Percentiles rank a stretch among this genome's conserved stretches.
These are phyloP conservation scores for Ceratina japonica DNA, from an alignment of 1,140 invertebrate species.

Conservation along the genomic window DNA sequence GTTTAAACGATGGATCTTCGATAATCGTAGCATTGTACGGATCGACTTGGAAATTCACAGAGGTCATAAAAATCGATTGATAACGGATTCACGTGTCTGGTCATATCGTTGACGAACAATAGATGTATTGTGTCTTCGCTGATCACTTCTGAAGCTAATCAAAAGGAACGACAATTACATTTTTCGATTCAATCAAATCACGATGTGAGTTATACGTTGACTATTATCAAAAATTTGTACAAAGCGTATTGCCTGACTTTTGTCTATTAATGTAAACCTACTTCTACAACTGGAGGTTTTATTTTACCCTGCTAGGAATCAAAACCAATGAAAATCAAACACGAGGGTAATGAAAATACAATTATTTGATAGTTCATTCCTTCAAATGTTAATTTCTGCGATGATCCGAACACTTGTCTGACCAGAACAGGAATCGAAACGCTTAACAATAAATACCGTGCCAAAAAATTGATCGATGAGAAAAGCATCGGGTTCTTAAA, in stretches of 20 bases:
- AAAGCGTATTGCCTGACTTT: no score
- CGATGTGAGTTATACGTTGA: no score
- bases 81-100: background rate
- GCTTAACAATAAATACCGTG: constrained; percentile 69
- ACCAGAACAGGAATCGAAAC: constrained; percentile 27
- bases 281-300: background rate
- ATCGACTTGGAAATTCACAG: background rate
- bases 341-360: background rate
- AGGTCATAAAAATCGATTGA: background rate
- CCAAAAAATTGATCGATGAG: constrained; percentile 58
- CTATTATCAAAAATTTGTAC: no score
- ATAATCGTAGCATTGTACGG: background rate
- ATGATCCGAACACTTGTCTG: background rate
- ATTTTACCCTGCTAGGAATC: background rate
- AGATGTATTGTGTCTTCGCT: background rate
- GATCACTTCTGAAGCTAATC: background rate
- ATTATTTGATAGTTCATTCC: no score
- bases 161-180: background rate
- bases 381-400: background rate
- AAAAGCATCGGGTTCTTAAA: constrained; percentile 1
- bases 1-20: constrained; percentile 1
- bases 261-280: background rate
- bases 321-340: background rate
- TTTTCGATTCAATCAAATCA: no score
- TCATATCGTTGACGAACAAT: background rate